A percentile compares a stretch with the other conserved stretches of the same genome.
phyloP scores from a whole-genome alignment of 1,140 invertebrate genomes.

The Chelonus insularis region DNA sequence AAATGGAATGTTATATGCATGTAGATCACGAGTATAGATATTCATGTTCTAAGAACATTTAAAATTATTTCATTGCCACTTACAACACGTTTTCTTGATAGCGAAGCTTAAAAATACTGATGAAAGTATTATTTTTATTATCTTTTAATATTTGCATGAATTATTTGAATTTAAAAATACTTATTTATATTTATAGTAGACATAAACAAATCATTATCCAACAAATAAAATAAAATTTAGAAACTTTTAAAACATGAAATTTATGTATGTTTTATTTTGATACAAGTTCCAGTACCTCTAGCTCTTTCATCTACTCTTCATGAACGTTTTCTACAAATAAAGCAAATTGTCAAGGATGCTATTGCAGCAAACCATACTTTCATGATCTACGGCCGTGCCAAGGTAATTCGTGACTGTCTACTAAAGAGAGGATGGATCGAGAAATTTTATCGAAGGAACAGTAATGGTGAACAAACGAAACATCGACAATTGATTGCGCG shows the following conservation, averaged over 20 bases:
- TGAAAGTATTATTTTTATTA: too few species aligned
- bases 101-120: too few species aligned
- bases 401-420: constrained; percentile 52
- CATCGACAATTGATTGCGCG: constrained; percentile 4
- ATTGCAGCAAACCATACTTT: constrained; percentile 49
- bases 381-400: constrained; percentile 54
- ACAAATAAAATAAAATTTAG: background rate
- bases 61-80: too few species aligned
- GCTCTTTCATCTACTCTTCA: constrained; percentile 38
- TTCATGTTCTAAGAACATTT: too few species aligned
- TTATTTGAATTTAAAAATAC: too few species aligned
- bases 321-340: constrained; percentile 47
- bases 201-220: too few species aligned
- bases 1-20: too few species aligned
- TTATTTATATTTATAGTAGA: too few species aligned
- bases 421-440: constrained; percentile 55
- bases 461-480: constrained; percentile 27
- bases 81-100: too few species aligned
- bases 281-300: constrained; percentile 1
- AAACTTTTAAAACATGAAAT: background rate
- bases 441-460: constrained; percentile 47
- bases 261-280: constrained; percentile 3
- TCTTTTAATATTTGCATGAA: too few species aligned
- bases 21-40: too few species aligned
- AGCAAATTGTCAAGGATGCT: constrained; percentile 48